phyloP scores from a whole-genome alignment of 2,113 vertebrate species.

The Chaetodon auriga region DNA sequence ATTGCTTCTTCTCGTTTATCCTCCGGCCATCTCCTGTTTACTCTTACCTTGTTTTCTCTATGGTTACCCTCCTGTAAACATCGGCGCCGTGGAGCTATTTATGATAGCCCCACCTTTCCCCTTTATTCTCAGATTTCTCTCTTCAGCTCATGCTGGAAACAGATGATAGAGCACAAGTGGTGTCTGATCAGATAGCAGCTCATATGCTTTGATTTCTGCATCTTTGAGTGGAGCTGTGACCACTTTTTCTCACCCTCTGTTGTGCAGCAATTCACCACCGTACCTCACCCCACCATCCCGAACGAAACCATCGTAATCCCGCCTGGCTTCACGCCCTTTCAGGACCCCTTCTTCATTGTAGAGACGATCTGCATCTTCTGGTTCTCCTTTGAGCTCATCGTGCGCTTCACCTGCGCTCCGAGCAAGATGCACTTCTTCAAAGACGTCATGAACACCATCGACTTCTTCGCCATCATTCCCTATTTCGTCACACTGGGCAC shows the following conservation, averaged over 20 bases:
- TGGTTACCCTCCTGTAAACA: constrained; percentile 33
- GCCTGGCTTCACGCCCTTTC: constrained; percentile 73
- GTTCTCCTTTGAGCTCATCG: constrained; percentile 92
- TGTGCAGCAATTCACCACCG: constrained; percentile 58
- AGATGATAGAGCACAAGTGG: not conserved
- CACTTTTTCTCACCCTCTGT: constrained; percentile 16
- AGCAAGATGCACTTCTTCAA: constrained; percentile 92
- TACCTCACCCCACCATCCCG: constrained; percentile 47
- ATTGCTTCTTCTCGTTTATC: constrained; percentile 39
- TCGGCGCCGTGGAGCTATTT: constrained; percentile 52
- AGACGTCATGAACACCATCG: constrained; percentile 95
- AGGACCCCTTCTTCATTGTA: constrained; percentile 93
- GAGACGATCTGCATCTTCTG: constrained; percentile 94
- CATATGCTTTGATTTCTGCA: not conserved
- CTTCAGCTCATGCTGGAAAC: not conserved
- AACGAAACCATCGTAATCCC: constrained; percentile 68
- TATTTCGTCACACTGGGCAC: constrained; percentile 93
- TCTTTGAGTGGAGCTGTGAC: constrained; percentile 16
- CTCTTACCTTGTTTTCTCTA: constrained; percentile 17
- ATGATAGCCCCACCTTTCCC: not conserved
- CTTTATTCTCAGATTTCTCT: constrained; percentile 14
- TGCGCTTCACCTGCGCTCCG: constrained; percentile 87
- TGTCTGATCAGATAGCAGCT: not conserved
- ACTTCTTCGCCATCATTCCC: constrained; percentile 93
- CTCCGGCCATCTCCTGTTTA: constrained; percentile 13